Conservation (phyloP, 2,113 vertebrate species). For the Pantherophis guttatus region DNA sequence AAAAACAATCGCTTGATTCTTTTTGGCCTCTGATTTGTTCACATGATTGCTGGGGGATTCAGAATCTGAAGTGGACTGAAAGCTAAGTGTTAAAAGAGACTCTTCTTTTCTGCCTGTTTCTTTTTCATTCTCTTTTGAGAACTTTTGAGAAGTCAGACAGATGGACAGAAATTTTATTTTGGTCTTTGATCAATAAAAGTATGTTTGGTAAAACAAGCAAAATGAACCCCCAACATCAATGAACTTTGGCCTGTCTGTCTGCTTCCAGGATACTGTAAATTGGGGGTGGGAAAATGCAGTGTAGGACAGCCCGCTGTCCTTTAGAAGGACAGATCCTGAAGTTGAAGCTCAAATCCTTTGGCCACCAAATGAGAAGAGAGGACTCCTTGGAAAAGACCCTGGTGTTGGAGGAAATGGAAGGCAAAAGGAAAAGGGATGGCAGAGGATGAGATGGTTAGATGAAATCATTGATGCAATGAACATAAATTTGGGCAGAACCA, state of each 20-base stretch:
- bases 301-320: not conserved
- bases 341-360: no score
- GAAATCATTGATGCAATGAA: not conserved
- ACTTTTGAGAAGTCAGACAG: not conserved
- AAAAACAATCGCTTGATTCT: slow-evolving; percentile 1
- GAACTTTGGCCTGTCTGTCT: not conserved
- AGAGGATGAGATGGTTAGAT: not conserved
- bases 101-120: not conserved
- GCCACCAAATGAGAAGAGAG: not conserved
- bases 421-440: not conserved
- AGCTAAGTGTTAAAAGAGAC: not conserved
- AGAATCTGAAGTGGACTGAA: not conserved
- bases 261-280: not conserved
- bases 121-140: not conserved
- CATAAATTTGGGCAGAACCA: not conserved
- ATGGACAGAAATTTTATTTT: not conserved
- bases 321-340: no score
- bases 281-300: not conserved
- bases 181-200: not conserved
- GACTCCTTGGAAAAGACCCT: not conserved
- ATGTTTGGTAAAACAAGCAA: not conserved
- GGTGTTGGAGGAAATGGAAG: not conserved
- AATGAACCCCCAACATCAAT: not conserved
- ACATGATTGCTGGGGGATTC: not conserved
- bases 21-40: not conserved